phyloP scores from a whole-genome alignment of 2,888 invertebrate genomes.

The Atrina japonica region DNA sequence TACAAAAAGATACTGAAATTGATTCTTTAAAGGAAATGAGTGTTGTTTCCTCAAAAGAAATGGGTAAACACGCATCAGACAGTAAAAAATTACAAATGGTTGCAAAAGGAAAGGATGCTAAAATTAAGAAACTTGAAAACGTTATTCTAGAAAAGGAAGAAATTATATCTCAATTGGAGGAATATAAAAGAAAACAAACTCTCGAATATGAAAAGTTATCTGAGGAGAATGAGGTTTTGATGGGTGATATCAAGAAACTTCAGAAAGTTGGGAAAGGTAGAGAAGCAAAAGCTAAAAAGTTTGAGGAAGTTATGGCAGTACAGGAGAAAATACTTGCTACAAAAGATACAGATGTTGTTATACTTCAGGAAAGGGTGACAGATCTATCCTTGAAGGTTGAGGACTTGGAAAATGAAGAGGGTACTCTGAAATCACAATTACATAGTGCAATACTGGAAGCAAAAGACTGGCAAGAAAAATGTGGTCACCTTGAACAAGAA shows the following conservation, averaged over 20 bases:
- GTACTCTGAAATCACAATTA: slow-evolving; percentile 11
- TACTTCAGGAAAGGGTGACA: slow-evolving; percentile 48
- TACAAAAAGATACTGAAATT: slow-evolving; percentile 50
- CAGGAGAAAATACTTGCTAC: slow-evolving; percentile 54
- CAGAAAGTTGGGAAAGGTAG: slow-evolving; percentile 59
- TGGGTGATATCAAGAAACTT: slow-evolving; percentile 31
- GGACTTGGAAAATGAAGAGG: slow-evolving; percentile 32
- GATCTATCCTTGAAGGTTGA: slow-evolving; percentile 34
- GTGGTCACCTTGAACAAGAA: slow-evolving; percentile 45
- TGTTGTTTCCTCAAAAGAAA: slow-evolving; percentile 39
- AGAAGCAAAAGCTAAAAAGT: slow-evolving; percentile 58
- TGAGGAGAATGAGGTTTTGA: not conserved
- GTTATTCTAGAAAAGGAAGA: slow-evolving; percentile 29
- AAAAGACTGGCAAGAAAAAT: slow-evolving; percentile 33
- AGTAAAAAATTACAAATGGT: slow-evolving; percentile 53
- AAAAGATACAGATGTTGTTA: slow-evolving; percentile 60
- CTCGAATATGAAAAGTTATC: not conserved
- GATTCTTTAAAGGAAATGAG: slow-evolving; percentile 40
- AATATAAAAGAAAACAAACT: not conserved
- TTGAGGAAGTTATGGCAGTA: slow-evolving; percentile 55
- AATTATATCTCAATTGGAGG: slow-evolving; percentile 33
- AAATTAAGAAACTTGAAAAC: slow-evolving; percentile 33
- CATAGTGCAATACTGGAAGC: slow-evolving; percentile 12
- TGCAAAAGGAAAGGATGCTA: slow-evolving; percentile 43
- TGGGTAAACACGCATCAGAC: slow-evolving; percentile 46